A percentile compares a stretch with the other conserved stretches of the same genome.
phyloP scores from a whole-genome alignment of 2,888 invertebrate species.

The Lamellibrachia satsuma region DNA sequence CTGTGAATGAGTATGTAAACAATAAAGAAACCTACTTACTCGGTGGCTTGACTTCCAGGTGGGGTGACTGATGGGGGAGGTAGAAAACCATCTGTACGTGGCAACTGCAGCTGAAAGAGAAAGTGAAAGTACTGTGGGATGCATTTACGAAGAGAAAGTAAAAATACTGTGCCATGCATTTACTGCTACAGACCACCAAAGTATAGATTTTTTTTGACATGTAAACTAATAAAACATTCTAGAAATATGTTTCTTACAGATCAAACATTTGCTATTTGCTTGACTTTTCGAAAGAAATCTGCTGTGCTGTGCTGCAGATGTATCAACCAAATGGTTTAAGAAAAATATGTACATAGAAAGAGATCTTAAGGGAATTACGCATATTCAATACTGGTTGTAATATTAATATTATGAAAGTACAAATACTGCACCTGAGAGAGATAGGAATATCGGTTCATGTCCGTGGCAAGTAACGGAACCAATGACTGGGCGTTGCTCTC shows the following conservation, averaged over 20 bases:
- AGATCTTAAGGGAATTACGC: background rate
- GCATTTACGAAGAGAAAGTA: background rate
- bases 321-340: no score
- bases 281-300: no score
- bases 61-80: constrained; percentile 17
- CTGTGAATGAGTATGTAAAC: no score
- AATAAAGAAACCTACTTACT: background rate
- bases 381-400: background rate
- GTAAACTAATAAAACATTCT: background rate
- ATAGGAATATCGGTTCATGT: constrained; percentile 51
- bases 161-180: background rate
- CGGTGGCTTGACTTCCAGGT: background rate
- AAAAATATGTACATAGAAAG: background rate
- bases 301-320: no score
- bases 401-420: background rate
- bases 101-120: background rate
- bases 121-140: background rate
- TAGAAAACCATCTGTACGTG: background rate
- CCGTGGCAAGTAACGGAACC: constrained; percentile 52
- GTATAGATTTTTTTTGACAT: no score
- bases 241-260: background rate
- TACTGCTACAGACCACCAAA: background rate
- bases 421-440: constrained; percentile 50
- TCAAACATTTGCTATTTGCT: no score
- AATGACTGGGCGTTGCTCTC: constrained; percentile 57